These are phyloP conservation scores for Pilophorus perplexus DNA, from an alignment of 2,888 invertebrate species.

Conservation along the genomic window DNA sequence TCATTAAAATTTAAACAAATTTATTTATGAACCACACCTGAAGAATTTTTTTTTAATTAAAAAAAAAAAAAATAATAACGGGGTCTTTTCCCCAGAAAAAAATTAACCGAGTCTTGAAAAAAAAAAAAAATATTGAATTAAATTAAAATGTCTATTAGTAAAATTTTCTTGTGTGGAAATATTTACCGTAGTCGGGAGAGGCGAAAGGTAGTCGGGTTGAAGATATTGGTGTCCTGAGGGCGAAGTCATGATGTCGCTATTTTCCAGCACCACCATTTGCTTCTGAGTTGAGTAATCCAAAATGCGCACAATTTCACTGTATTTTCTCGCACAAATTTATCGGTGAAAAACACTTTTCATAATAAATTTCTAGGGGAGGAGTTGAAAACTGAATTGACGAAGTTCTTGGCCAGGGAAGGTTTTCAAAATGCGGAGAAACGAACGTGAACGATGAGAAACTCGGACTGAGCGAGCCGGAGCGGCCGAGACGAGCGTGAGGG, in stretches of 20 bases:
- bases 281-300: conserved; percentile 18
- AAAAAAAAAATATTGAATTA: neutral
- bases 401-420: too few relatives aligned
- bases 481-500: neutral
- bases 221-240: conserved; percentile 88
- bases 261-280: conserved; percentile 42
- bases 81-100: too few relatives aligned
- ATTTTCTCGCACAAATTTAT: neutral
- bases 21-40: too few relatives aligned
- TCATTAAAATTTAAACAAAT: too few relatives aligned
- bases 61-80: too few relatives aligned
- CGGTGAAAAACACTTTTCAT: conserved; percentile 11
- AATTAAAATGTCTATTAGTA: too few relatives aligned
- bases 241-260: conserved; percentile 66
- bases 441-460: neutral
- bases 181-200: conserved; percentile 92
- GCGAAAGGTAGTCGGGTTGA: conserved; percentile 93
- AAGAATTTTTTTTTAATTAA: too few relatives aligned
- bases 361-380: conserved; percentile 2
- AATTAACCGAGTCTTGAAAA: too few relatives aligned
- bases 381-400: too few relatives aligned
- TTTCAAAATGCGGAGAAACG: too few relatives aligned
- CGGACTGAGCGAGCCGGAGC: neutral
- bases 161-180: too few relatives aligned
- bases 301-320: conserved; percentile 15